phyloP scores from a whole-genome alignment of 1,140 invertebrate species.

The Musca domestica region DNA sequence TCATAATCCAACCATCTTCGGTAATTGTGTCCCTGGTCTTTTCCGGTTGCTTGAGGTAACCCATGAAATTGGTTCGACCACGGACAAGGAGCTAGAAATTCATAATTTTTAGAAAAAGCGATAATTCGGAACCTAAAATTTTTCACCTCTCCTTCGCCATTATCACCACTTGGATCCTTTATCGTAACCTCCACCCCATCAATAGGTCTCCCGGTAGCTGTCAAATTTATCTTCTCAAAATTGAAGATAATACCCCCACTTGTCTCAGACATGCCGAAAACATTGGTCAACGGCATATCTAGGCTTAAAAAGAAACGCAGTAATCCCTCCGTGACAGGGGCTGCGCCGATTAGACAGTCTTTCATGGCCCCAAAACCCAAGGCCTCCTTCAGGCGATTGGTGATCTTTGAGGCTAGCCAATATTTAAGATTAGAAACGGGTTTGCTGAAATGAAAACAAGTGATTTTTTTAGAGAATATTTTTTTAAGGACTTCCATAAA shows the following conservation, averaged over 20 bases:
- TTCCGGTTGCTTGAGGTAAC: conserved; percentile 73
- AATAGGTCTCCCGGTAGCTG: conserved; percentile 67
- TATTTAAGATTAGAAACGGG: conserved; percentile 34
- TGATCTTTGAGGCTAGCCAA: conserved; percentile 48
- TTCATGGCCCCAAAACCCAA: conserved; percentile 74
- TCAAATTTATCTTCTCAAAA: conserved; percentile 55
- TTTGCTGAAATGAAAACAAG: conserved; percentile 25
- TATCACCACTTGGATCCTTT: conserved; percentile 60
- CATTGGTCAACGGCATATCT: conserved; percentile 77
- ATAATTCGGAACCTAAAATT: background rate
- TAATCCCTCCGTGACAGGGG: conserved; percentile 77
- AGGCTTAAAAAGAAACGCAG: conserved; percentile 84
- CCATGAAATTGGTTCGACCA: conserved; percentile 75
- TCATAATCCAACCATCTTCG: conserved; percentile 73
- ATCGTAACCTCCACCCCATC: conserved; percentile 67
- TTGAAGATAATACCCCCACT: conserved; percentile 69
- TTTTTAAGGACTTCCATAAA: no score
- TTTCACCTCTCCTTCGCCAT: conserved; percentile 73
- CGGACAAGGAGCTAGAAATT: conserved; percentile 8
- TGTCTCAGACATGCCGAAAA: conserved; percentile 84
- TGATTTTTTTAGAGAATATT: no score
- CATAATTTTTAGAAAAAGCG: conserved; percentile 24
- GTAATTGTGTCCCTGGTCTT: conserved; percentile 74
- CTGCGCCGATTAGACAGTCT: conserved; percentile 72
- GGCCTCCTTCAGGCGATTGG: conserved; percentile 66